A percentile compares a stretch with the other conserved stretches of the same genome.
phyloP scores from a whole-genome alignment of 1,140 invertebrate genomes.

The Heliconius congener region DNA sequence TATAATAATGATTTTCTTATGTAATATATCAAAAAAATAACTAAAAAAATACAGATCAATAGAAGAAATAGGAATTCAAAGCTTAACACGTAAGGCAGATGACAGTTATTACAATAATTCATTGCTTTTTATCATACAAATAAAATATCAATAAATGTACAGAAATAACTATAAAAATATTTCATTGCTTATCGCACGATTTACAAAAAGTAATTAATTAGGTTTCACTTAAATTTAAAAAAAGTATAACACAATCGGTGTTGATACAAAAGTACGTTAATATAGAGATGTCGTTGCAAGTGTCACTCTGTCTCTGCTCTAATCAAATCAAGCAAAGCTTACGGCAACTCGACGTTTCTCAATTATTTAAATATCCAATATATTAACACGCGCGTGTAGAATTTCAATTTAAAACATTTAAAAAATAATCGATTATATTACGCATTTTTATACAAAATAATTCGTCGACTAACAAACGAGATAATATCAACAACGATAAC shows the following conservation, averaged over 20 bases:
- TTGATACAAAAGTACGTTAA: not conserved
- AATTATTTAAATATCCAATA: conserved; percentile 3
- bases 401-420: not conserved
- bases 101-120: not conserved
- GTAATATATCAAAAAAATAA: not conserved
- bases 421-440: conserved; percentile 2
- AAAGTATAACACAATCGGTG: not conserved
- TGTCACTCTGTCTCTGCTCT: not conserved
- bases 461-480: not conserved
- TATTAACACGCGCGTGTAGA: not conserved
- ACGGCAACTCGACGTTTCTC: not conserved
- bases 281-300: not conserved
- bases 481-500: not conserved
- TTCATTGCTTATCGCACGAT: not conserved
- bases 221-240: not conserved
- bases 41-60: not conserved
- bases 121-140: not conserved
- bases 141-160: not conserved
- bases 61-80: not conserved
- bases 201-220: not conserved
- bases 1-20: not conserved
- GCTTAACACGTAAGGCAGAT: not conserved
- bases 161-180: not conserved
- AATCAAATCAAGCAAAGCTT: not conserved
- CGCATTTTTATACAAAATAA: not conserved